Conservation (phyloP, 2,797 vertebrate genomes). For the Sus cebifrons region DNA sequence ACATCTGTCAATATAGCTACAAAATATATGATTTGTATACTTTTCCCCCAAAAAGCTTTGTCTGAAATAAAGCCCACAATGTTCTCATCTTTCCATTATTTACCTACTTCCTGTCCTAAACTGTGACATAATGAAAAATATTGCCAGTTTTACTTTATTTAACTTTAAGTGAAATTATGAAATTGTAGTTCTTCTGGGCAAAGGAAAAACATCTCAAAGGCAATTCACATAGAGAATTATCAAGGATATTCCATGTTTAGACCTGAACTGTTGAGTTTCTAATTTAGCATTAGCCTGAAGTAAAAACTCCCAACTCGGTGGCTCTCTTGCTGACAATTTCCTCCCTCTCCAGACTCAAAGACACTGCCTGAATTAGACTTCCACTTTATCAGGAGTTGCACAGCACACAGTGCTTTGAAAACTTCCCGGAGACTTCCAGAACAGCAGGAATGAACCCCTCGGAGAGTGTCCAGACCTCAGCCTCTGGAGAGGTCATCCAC, state of each 20-base stretch:
- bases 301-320: slow-evolving; percentile 19
- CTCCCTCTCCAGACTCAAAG: slow-evolving; percentile 15
- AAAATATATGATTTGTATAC: slow-evolving; percentile 27
- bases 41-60: background rate
- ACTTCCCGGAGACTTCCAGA: background rate
- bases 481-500: background rate
- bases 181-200: slow-evolving; percentile 32
- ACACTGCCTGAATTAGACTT: background rate
- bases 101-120: background rate
- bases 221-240: slow-evolving; percentile 44
- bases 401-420: background rate
- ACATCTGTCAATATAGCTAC: background rate
- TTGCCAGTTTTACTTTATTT: slow-evolving; percentile 27
- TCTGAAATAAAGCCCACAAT: background rate
- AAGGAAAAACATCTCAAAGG: slow-evolving; percentile 41
- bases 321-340: slow-evolving; percentile 26
- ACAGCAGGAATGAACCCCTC: background rate
- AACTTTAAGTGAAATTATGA: slow-evolving; percentile 61
- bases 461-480: background rate
- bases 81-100: slow-evolving; percentile 43
- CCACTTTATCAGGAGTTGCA: background rate
- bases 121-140: slow-evolving; percentile 6
- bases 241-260: slow-evolving; percentile 49
- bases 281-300: slow-evolving; percentile 63
- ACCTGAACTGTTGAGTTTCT: slow-evolving; percentile 60